Evolutionary conservation across 2,888 invertebrate species (phyloP), one percentile per base, ranked within the genome.

Genomic region (Stramonita haemastoma): DNA sequence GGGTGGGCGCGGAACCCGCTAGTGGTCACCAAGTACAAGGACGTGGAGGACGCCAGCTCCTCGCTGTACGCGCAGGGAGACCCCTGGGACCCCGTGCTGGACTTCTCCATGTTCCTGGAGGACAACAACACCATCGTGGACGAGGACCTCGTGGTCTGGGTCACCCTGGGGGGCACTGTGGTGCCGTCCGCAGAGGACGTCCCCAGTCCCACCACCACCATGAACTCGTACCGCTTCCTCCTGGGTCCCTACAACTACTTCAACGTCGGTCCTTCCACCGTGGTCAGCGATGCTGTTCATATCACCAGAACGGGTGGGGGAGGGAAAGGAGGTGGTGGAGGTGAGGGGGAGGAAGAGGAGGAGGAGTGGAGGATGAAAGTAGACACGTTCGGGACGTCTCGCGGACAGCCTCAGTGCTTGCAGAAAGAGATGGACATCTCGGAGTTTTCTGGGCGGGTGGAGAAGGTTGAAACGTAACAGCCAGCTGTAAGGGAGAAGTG

Each of bases 151-250:
- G 94, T 95, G n/a, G 93, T 93, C 73, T 95, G 95, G 95, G 92
- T 94, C 36, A 94, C 95, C 2, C 89, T 94, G 79, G 95, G 95
- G 1, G 89, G 91, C 22, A 92, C 93, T 87, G 94, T 95, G 89
- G 93, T 95, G 56, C 95, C 95, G 5, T 93, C 93, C 77, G 93
- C 94, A 6, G 95, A 95, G 89, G 95, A 95, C 91, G 93, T 94
- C 15, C 95, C 95, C 0, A 92, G 94, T 46, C 93, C 92, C 13
- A 91, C 94, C 60, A 95, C 94, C 6, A 90, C 93, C 8, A 92
- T 91, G 26, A 93, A 92, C 70, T 92, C 93, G 85, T 92, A 93
- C 83, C 91, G 91, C 66, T 91, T 95, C 89, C 91, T 91, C 77
- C 90, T 95, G 32, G 89, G 92, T 2, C 95, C 95, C 4, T 94